Conservation (phyloP, 2,888 invertebrate genomes). For the Trichopoda pennipes region DNA sequence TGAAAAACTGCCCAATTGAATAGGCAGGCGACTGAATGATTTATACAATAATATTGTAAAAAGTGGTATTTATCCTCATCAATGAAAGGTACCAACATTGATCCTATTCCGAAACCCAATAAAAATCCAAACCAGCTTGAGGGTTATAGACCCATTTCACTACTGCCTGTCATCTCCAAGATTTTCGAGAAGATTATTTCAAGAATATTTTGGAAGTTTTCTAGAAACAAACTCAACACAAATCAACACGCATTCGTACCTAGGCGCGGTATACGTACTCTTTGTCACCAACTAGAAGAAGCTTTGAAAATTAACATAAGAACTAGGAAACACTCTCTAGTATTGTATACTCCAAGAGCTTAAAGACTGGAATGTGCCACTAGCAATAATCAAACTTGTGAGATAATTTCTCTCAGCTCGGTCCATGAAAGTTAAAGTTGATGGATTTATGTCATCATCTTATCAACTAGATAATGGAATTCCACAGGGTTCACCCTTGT, state of each 20-base stretch:
- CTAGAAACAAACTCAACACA: neutral
- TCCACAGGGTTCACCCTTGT: neutral
- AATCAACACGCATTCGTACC: neutral
- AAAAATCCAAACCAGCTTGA: neutral
- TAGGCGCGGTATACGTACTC: neutral
- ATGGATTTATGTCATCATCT: neutral
- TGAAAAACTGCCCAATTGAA: neutral
- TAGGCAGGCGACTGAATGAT: neutral
- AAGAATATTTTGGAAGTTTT: neutral
- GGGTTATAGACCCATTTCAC: neutral
- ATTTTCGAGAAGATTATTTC: neutral
- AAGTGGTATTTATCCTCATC: conserved; percentile 1
- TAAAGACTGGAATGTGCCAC: too few species aligned
- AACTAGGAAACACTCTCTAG: neutral
- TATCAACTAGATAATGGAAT: too few species aligned
- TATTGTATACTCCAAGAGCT: neutral
- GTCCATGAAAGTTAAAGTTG: neutral
- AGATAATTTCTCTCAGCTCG: too few species aligned
- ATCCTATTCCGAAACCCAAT: conserved; percentile 4
- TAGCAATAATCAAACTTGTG: too few species aligned
- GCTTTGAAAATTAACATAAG: neutral
- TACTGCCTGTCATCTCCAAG: neutral
- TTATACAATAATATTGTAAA: neutral
- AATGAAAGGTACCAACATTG: neutral
- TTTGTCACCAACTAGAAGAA: neutral